Evolutionary conservation across 2,113 vertebrate genomes (phyloP).

Genomic region (Varanus salvator): DNA sequence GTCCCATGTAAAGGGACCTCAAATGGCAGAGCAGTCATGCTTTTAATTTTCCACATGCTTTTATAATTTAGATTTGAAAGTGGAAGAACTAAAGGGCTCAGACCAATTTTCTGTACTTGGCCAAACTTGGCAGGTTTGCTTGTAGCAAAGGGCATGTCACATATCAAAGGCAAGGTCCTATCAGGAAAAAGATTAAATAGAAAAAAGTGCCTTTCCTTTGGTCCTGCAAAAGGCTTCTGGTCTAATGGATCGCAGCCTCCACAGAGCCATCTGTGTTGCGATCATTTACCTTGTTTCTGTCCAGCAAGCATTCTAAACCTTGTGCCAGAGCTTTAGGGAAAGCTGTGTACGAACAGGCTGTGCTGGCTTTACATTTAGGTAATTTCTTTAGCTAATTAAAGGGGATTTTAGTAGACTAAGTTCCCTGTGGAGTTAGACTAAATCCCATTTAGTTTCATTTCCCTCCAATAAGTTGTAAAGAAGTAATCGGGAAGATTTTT

Average conservation of each 20-base stretch:
- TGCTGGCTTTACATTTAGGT: background rate
- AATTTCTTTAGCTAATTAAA: background rate
- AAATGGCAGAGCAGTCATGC: background rate
- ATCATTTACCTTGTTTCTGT: background rate
- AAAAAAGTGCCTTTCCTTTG: background rate
- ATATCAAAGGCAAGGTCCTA: background rate
- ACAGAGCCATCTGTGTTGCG: background rate
- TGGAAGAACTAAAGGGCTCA: background rate
- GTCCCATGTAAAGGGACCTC: too few relatives aligned
- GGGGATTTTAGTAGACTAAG: background rate
- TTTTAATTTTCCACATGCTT: background rate
- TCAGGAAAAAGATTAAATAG: background rate
- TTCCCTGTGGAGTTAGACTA: background rate
- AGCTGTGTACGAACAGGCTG: background rate
- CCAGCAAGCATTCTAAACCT: background rate
- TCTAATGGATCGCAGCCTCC: background rate
- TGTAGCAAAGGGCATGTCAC: background rate
- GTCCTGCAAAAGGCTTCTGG: background rate
- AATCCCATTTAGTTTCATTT: constrained; percentile 2
- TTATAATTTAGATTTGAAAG: background rate
- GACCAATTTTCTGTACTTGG: background rate
- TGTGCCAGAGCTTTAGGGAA: background rate
- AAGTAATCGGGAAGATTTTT: background rate
- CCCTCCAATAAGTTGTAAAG: background rate
- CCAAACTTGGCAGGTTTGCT: background rate